Base-by-base conservation (phyloP, 2,888 invertebrate genomes). In the Micropterix aruncella region DNA sequence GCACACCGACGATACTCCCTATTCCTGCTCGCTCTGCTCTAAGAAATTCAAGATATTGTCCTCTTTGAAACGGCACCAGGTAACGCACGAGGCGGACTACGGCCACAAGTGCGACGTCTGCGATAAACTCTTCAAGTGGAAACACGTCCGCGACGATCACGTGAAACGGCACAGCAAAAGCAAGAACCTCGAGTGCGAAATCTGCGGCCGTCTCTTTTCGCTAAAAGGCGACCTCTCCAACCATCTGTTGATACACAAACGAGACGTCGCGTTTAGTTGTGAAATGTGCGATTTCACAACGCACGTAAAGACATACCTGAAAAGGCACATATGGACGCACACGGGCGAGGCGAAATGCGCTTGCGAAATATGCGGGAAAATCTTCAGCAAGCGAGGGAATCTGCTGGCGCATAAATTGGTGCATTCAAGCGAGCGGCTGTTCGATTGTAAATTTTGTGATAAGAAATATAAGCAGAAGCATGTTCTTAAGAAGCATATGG, bases 261-360 rank as follows among this genome's bases (percentile, higher is more conserved):
- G 14, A 5, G 38, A 38, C 15, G 5, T 5, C 4, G 16, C 5
- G 38, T 38, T 9, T 15, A 38, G 38, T 38, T 38, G 38, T 14
- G 16, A 38, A 5, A 4, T 16, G n/a, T 38, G 38, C 16, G 16
- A 5, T 5, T 38, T 38, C 16, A 38, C 5, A 12, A 38, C 38
- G n/a, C 38, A 38, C 16, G 38, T 38, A 9, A 38, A 38, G 38
- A 14, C n/a, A 15, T 38, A 38, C 38, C 16, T 38, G 4, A 38
- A 38, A 7, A 12, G 38, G n/a, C 38, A 38, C 14, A 38, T 38
- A 9, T 15, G n/a, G 38, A 38, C 38, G 38, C 38, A 38, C 14
- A 38, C 38, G 4, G 38, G 38, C 4, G 38, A 15, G 5, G 14
- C n/a, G 38, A 38, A 15, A 15, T 38, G 38, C 16, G 38, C 38